Conservation (phyloP, 1,140 invertebrate genomes). For the Campoletis sonorensis region DNA sequence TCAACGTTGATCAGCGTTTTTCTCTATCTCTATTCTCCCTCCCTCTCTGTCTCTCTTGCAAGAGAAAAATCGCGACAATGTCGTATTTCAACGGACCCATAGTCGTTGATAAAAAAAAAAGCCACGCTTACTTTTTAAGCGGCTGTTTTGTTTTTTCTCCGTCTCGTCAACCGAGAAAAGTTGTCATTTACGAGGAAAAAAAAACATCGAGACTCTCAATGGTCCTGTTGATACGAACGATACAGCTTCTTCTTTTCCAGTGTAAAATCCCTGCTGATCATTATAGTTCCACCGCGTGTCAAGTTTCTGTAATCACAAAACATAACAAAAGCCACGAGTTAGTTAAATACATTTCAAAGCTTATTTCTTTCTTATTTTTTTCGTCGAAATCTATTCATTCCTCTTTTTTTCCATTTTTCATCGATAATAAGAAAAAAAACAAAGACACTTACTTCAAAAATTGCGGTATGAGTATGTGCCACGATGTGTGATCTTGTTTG, state of each 20-base stretch:
- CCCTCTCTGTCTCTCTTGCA: background rate
- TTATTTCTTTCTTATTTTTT: too few species aligned
- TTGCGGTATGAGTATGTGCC: constrained; percentile 89
- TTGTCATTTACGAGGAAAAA: background rate
- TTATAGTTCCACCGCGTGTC: constrained; percentile 87
- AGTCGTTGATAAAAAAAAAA: too few species aligned
- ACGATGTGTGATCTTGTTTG: constrained; percentile 87
- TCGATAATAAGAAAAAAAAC: too few species aligned
- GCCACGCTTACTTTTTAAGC: too few species aligned
- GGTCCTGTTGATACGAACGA: constrained; percentile 81
- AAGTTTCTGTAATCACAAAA: constrained; percentile 82
- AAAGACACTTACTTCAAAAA: constrained; percentile 86
- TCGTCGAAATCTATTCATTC: too few species aligned
- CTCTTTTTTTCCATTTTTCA: too few species aligned
- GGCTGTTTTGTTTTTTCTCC: too few species aligned
- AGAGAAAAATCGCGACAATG: background rate
- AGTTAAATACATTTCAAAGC: too few species aligned
- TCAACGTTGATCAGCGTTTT: background rate
- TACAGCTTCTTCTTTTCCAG: constrained; percentile 92
- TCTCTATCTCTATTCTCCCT: background rate
- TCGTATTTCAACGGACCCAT: too few species aligned
- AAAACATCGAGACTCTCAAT: constrained; percentile 48
- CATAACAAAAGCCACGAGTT: constrained; percentile 56
- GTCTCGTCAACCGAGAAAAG: too few species aligned
- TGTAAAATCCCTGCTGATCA: constrained; percentile 89